Evolutionary conservation across 2,888 invertebrate species (phyloP).

Genomic region (Tinea pellionella): DNA sequence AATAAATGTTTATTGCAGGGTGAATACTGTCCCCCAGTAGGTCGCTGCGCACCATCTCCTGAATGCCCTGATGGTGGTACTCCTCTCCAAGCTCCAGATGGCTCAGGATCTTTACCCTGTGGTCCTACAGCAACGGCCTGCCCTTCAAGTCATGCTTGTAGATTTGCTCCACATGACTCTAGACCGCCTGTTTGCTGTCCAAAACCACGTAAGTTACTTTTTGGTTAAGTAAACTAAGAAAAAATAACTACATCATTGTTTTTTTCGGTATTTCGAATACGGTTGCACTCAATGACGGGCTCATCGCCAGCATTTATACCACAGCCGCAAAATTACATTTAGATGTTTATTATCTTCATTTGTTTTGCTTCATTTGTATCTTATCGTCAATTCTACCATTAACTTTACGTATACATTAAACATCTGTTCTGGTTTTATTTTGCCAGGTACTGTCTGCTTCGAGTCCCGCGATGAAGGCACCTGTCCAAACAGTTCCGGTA

Average conservation of each 20-base stretch:
- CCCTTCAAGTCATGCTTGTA: slow-evolving; percentile 87
- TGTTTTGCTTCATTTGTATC: too few relatives aligned
- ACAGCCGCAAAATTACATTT: too few relatives aligned
- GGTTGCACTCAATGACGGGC: too few relatives aligned
- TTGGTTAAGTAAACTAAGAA: neutral
- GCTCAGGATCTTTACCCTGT: slow-evolving; percentile 70
- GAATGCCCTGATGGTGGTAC: slow-evolving; percentile 40
- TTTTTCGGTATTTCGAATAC: slow-evolving; percentile 7
- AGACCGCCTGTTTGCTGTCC: slow-evolving; percentile 89
- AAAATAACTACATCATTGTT: too few relatives aligned
- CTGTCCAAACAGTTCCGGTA: slow-evolving; percentile 55
- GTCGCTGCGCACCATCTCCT: slow-evolving; percentile 78
- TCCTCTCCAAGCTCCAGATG: slow-evolving; percentile 55
- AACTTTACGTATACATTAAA: too few relatives aligned
- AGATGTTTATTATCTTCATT: too few relatives aligned
- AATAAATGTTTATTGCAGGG: slow-evolving; percentile 30
- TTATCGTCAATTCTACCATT: too few relatives aligned
- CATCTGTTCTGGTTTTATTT: neutral
- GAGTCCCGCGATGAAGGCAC: slow-evolving; percentile 74
- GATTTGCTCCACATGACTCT: slow-evolving; percentile 80
- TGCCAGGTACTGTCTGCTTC: slow-evolving; percentile 81
- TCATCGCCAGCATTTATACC: too few relatives aligned
- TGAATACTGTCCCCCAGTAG: slow-evolving; percentile 80
- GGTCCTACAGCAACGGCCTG: slow-evolving; percentile 83
- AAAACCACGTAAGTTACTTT: slow-evolving; percentile 75